These are phyloP conservation scores for Fragum fragum DNA, from an alignment of 2,888 invertebrate genomes.

Conservation along the genomic window DNA sequence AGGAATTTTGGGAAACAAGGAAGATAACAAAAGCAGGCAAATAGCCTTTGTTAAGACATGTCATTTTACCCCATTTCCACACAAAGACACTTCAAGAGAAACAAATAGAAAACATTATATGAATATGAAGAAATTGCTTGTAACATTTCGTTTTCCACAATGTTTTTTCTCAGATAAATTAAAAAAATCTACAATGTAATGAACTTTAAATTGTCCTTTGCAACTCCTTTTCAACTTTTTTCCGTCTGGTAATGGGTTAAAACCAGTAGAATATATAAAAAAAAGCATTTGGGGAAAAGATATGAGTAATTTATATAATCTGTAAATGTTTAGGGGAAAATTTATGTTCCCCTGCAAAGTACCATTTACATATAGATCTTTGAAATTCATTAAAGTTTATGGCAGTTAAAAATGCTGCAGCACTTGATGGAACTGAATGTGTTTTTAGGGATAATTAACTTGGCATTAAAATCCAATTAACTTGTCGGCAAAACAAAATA, in stretches of 20 bases:
- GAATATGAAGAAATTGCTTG: no score
- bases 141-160: no score
- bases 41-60: no score
- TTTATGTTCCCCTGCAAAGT: conserved; percentile 3
- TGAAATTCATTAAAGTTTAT: conserved; percentile 31
- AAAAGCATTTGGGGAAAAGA: neutral
- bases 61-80: no score
- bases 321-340: neutral
- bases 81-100: no score
- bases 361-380: conserved; percentile 1
- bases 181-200: no score
- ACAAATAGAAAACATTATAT: no score
- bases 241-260: neutral
- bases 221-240: neutral
- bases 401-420: neutral
- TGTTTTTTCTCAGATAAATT: no score
- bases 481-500: conserved; percentile 7
- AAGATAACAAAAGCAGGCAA: no score
- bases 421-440: conserved; percentile 11
- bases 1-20: no score
- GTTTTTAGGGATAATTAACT: conserved; percentile 17
- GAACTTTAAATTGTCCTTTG: no score
- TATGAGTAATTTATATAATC: neutral
- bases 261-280: neutral
- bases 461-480: conserved; percentile 27